These are phyloP conservation scores for Acipenser transmontanus DNA, from an alignment of 2,797 vertebrate genomes.

Conservation along the genomic window DNA sequence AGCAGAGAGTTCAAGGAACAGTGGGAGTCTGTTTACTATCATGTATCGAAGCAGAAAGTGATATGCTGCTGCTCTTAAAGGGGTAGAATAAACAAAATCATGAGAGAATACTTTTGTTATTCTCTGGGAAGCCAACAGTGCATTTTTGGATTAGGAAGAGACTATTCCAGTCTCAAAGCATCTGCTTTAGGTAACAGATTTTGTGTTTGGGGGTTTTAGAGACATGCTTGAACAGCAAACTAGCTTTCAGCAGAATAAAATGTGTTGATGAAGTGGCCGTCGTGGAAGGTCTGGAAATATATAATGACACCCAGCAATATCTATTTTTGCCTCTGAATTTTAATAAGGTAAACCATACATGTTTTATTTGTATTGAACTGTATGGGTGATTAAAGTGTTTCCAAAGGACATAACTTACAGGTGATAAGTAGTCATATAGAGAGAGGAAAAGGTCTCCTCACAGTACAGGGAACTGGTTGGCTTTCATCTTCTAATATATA, in stretches of 20 bases:
- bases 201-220: not conserved
- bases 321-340: not conserved
- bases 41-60: too few relatives aligned
- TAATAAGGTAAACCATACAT: too few relatives aligned
- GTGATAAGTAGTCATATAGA: too few relatives aligned
- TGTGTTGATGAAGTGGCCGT: not conserved
- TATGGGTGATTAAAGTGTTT: too few relatives aligned
- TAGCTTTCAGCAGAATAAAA: not conserved
- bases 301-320: not conserved
- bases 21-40: not conserved
- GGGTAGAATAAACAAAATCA: not conserved
- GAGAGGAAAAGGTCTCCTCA: too few relatives aligned
- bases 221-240: not conserved
- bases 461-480: too few relatives aligned
- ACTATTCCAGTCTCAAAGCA: slow-evolving; percentile 2
- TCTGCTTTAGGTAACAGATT: not conserved
- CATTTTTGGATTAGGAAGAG: not conserved
- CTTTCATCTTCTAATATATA: too few relatives aligned
- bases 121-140: not conserved
- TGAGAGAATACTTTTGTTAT: not conserved
- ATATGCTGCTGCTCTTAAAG: not conserved
- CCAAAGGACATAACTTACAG: too few relatives aligned
- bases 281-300: not conserved
- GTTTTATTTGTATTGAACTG: too few relatives aligned
- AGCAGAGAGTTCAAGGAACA: not conserved